Base-by-base conservation (phyloP, 1,140 invertebrate species). In the Temnothorax longispinosus region DNA sequence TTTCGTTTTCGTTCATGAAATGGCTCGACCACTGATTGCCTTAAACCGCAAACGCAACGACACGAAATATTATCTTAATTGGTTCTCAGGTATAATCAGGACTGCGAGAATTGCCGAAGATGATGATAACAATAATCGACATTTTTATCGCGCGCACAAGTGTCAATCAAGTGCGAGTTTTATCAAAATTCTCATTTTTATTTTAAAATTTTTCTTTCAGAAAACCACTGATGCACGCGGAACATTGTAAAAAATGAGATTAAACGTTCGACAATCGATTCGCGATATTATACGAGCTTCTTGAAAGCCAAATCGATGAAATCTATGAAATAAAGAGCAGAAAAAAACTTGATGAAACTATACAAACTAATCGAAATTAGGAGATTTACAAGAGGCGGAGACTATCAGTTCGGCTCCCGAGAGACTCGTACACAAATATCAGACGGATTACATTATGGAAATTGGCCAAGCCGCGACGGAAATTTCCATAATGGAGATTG, bases 401-500 rank as follows among this genome's bases (percentile, higher is more conserved):
- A 21, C 15, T 62, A 1, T 27, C 27, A 44, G 38, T 67, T 67
- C 44, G 64, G 10, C 11, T 11, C 11, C 3, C 35, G 18, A 65
- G 7, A 67, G 10, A 44, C n/a, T 60, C 6, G 10, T 44, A 18
- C 18, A 44, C 5, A 13, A 77, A 64, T 18, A 62, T 77, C 10
- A 77, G 15, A 5, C 5, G 4, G 27, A 77, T 64, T 77, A 64
- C 21, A 64, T 64, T 75, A 58, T 74, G n/a, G 18, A 56, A 74
- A 74, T 75, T 58, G 35, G 10, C 35, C 35, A 75, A 75, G 72
- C 8, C 52, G 7, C 35, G n/a, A 56, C 35, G 52, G 50, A 58
- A 56, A 75, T 58, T 58, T 75, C 32, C 35, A 58, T 75, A 58
- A 35, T 75, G 35, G 13, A 58, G 35, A 58, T 58, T 75, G n/a